phyloP scores from a whole-genome alignment of 2,797 vertebrate species.

The Phalloptychus januarius region DNA sequence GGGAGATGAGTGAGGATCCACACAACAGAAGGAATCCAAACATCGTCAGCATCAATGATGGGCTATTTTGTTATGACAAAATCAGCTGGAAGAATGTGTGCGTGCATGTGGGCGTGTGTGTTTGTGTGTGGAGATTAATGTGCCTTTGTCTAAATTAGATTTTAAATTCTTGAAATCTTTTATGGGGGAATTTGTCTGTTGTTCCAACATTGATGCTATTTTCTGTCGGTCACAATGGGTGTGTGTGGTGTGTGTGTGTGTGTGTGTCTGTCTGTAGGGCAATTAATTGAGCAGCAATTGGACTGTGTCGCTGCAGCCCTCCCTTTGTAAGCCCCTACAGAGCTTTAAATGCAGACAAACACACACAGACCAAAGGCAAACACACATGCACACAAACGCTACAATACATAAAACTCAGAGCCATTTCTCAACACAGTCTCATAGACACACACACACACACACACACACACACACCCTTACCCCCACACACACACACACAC shows the following conservation, averaged over 20 bases:
- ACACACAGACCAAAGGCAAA: conserved; percentile 31
- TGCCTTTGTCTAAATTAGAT: conserved; percentile 17
- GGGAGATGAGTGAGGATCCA: conserved; percentile 1
- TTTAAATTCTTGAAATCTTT: conserved; percentile 32
- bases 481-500: conserved; percentile 27
- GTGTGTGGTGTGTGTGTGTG: conserved; percentile 25
- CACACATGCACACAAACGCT: conserved; percentile 21
- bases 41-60: conserved; percentile 34
- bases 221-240: conserved; percentile 22
- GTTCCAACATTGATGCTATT: conserved; percentile 37
- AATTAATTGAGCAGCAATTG: conserved; percentile 63
- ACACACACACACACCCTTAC: conserved; percentile 6
- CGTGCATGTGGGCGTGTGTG: background rate
- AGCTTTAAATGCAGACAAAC: conserved; percentile 58
- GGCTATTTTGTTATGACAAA: conserved; percentile 13
- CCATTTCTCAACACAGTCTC: conserved; percentile 14
- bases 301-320: conserved; percentile 55
- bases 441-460: background rate
- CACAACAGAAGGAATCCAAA: conserved; percentile 18
- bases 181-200: conserved; percentile 32
- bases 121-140: background rate
- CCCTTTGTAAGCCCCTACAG: conserved; percentile 49
- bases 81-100: conserved; percentile 3
- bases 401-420: conserved; percentile 31
- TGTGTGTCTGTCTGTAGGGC: conserved; percentile 29